Conservation (phyloP, 2,797 vertebrate genomes). For the Diglossa cyanea region DNA sequence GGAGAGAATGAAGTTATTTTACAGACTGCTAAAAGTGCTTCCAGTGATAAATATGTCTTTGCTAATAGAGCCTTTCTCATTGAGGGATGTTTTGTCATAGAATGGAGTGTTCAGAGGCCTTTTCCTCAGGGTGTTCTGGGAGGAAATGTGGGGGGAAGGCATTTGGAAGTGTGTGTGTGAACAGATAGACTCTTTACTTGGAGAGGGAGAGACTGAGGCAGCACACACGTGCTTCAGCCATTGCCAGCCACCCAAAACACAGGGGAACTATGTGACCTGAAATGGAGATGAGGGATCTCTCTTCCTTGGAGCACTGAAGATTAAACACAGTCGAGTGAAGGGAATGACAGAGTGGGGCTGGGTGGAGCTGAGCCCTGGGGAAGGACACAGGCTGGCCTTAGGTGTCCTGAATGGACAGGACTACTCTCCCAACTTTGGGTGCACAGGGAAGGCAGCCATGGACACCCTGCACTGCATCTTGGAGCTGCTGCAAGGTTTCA, state of each 20-base stretch:
- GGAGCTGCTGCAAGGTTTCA: not conserved
- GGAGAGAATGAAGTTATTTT: not conserved
- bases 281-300: not conserved
- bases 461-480: not conserved
- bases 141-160: not conserved
- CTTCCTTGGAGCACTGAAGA: not conserved
- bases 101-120: not conserved
- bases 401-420: not conserved
- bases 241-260: not conserved
- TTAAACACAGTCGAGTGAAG: not conserved
- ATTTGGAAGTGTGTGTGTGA: not conserved
- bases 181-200: not conserved
- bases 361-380: not conserved
- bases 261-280: rapidly evolving
- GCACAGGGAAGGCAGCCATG: rapidly evolving
- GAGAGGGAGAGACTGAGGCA: not conserved
- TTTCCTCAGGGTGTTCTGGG: not conserved
- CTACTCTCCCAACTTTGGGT: rapidly evolving
- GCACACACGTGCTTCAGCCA: rapidly evolving
- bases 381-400: not conserved
- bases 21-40: not conserved
- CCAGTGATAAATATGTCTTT: not conserved
- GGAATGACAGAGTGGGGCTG: rapidly evolving
- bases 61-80: not conserved
- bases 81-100: not conserved